Evolutionary conservation across 2,888 invertebrate species (phyloP).

Genomic region (Anarsia innoxiella): DNA sequence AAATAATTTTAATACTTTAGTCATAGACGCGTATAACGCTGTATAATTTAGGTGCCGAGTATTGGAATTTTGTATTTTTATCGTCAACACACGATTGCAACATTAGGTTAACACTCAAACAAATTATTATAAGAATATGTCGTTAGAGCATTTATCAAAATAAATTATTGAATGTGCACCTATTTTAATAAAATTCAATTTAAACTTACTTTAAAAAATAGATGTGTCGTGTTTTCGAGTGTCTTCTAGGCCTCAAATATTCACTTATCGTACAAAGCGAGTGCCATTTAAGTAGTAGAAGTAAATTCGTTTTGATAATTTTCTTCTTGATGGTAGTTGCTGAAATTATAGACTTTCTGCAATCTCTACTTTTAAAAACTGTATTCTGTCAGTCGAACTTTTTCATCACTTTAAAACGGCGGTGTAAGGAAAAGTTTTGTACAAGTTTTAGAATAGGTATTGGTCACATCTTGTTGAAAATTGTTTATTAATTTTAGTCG

Average conservation of each 20-base stretch:
- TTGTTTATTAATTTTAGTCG: constrained; percentile 7
- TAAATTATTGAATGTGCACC: too few relatives aligned
- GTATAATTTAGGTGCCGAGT: constrained; percentile 38
- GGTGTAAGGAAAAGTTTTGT: background rate
- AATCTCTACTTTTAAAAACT: too few relatives aligned
- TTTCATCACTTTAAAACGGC: constrained; percentile 27
- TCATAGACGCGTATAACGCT: constrained; percentile 52
- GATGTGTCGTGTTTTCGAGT: too few relatives aligned
- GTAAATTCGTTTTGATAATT: constrained; percentile 39
- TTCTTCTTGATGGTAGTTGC: constrained; percentile 41
- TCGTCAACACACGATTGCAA: too few relatives aligned
- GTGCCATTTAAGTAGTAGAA: constrained; percentile 52
- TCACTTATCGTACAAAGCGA: constrained; percentile 30
- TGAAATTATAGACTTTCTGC: constrained; percentile 27
- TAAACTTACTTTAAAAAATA: too few relatives aligned
- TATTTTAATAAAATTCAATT: too few relatives aligned
- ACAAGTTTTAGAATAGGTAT: constrained; percentile 4
- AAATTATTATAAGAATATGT: too few relatives aligned
- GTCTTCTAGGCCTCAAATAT: too few relatives aligned
- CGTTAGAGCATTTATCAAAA: too few relatives aligned
- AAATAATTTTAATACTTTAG: constrained; percentile 38
- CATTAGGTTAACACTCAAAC: too few relatives aligned
- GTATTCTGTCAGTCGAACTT: too few relatives aligned
- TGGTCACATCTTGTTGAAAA: constrained; percentile 22
- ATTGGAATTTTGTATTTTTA: constrained; percentile 21